Evolutionary conservation across 2,888 invertebrate species (phyloP).

Genomic region (Caenorhabditis macrosperma): DNA sequence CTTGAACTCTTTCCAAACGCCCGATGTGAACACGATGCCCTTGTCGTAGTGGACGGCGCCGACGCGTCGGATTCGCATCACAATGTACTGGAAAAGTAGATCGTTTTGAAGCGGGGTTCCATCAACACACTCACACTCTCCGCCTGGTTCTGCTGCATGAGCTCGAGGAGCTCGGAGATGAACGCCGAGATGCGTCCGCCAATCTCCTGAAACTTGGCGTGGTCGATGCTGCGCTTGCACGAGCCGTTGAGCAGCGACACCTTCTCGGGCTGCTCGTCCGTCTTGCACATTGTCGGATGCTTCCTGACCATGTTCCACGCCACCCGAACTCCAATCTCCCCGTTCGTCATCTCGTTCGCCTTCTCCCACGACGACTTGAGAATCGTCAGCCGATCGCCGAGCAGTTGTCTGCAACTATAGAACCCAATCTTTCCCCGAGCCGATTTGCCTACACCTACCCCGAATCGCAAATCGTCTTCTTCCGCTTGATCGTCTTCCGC

Average conservation of each 20-base stretch:
- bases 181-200: conserved; percentile 73
- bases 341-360: conserved; percentile 70
- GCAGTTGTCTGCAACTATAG: conserved; percentile 65
- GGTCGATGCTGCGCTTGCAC: conserved; percentile 66
- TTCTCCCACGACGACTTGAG: conserved; percentile 71
- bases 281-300: conserved; percentile 71
- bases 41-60: conserved; percentile 74
- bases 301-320: conserved; percentile 75
- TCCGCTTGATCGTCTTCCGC: conserved; percentile 73
- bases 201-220: conserved; percentile 70
- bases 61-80: conserved; percentile 69
- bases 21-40: conserved; percentile 70
- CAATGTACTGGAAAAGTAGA: conserved; percentile 62
- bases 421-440: neutral
- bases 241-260: conserved; percentile 60
- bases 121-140: conserved; percentile 63
- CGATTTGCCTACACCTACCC: conserved; percentile 28
- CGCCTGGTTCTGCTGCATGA: conserved; percentile 67
- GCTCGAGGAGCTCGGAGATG: conserved; percentile 70
- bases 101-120: neutral
- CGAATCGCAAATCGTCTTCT: conserved; percentile 74
- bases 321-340: conserved; percentile 73
- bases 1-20: conserved; percentile 77
- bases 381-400: conserved; percentile 63
- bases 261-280: conserved; percentile 58